These are phyloP conservation scores for Mastigias papua DNA, from an alignment of 30 jellyfish, hydroid and myxozoan genomes.

Conservation along the genomic window DNA sequence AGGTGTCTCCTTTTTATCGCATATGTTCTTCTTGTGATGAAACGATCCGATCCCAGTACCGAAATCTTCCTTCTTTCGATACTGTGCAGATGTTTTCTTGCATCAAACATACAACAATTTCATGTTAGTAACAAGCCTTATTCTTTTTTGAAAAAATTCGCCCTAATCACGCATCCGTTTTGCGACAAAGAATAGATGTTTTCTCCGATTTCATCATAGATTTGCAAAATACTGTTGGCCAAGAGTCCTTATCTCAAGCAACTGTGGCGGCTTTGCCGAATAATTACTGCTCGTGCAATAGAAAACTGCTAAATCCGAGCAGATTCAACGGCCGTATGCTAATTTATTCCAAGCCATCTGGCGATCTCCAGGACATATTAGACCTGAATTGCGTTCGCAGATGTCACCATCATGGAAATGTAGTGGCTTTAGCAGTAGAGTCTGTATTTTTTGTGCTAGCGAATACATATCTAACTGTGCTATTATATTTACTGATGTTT, in stretches of 20 bases:
- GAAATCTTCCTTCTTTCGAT: background rate
- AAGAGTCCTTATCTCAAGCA: background rate
- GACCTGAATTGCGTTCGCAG: no score
- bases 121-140: background rate
- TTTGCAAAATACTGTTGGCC: background rate
- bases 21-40: background rate
- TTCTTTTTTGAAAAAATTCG: background rate
- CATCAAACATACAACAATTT: background rate
- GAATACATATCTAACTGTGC: no score
- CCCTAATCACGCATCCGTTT: slow-evolving; percentile 4
- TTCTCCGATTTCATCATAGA: background rate
- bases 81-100: background rate
- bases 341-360: slow-evolving; percentile 5
- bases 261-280: slow-evolving; percentile 27
- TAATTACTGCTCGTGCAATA: background rate
- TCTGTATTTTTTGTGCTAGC: no score
- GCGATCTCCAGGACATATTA: slow-evolving; percentile 1
- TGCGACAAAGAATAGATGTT: background rate
- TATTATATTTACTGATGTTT: no score
- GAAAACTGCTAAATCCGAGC: slow-evolving; percentile 6
- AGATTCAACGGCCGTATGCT: background rate
- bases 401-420: no score
- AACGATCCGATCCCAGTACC: background rate
- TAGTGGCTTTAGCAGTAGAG: no score
- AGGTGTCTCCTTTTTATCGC: background rate